These are phyloP conservation scores for Enteromius thamalakanensis DNA, from an alignment of 2,797 vertebrate species.

Conservation along the genomic window DNA sequence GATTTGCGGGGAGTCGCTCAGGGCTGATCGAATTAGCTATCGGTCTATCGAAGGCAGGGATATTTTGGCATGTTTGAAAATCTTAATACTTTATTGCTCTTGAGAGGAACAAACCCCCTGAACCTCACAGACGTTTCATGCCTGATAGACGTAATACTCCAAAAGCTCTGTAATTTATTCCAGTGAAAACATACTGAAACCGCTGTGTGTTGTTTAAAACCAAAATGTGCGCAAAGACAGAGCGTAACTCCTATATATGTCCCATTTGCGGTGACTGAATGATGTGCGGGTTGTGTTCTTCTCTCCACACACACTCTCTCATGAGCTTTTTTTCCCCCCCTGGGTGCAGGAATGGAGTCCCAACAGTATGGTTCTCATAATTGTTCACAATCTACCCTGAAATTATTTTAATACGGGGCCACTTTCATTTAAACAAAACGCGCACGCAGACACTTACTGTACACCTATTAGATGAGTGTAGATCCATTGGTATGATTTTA, in stretches of 20 bases:
- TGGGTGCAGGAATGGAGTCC: conserved; percentile 54
- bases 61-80: conserved; percentile 61
- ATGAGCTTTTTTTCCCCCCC: conserved; percentile 44
- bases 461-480: background rate
- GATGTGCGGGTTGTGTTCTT: conserved; percentile 4
- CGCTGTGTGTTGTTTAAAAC: conserved; percentile 8
- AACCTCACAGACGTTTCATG: conserved; percentile 27
- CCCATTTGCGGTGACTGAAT: conserved; percentile 18
- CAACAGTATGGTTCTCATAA: conserved; percentile 60
- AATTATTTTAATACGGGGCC: conserved; percentile 64
- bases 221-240: conserved; percentile 6
- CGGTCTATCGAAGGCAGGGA: conserved; percentile 54
- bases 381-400: conserved; percentile 68
- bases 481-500: background rate
- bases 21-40: conserved; percentile 64
- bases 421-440: conserved; percentile 41
- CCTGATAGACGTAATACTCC: conserved; percentile 15
- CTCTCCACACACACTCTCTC: conserved; percentile 45
- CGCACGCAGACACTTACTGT: background rate
- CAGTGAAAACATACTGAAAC: conserved; percentile 10
- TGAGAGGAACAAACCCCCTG: conserved; percentile 19
- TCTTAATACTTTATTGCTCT: conserved; percentile 55
- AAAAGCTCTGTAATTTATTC: conserved; percentile 15
- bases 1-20: conserved; percentile 65
- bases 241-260: conserved; percentile 27